A percentile compares a stretch with the other conserved stretches of the same genome.
Conservation (phyloP, 2,113 vertebrate genomes). For the Caracal caracal region DNA sequence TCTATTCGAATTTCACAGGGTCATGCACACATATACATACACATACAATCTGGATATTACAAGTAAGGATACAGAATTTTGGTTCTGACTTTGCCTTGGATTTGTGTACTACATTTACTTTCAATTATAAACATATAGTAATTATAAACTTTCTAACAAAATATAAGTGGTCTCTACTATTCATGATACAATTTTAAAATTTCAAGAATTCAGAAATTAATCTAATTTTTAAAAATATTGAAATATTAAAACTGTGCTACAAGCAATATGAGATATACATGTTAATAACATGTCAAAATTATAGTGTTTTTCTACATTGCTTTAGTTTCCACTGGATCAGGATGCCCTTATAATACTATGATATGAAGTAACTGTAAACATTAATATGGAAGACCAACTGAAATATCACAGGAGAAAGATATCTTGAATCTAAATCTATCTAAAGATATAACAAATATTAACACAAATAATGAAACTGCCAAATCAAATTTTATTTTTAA, state of each 20-base stretch:
- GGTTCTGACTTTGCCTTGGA: not conserved
- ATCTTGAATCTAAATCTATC: not conserved
- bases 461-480: not conserved
- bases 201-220: not conserved
- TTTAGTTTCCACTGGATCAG: not conserved
- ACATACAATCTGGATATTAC: not conserved
- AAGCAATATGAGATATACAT: not conserved
- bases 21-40: not conserved
- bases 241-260: not conserved
- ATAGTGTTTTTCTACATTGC: not conserved
- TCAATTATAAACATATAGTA: not conserved
- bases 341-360: not conserved
- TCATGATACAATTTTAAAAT: not conserved
- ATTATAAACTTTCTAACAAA: not conserved
- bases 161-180: not conserved
- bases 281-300: not conserved
- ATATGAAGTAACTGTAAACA: not conserved
- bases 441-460: not conserved
- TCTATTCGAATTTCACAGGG: not conserved
- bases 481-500: constrained; percentile 10
- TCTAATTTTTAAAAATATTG: not conserved
- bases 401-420: not conserved
- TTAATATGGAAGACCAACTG: not conserved
- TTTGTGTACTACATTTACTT: not conserved
- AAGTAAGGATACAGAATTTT: not conserved